A percentile compares a stretch with the other conserved stretches of the same genome.
Conservation (phyloP, 2,888 invertebrate species). For the Sinhomidia bicolor region DNA sequence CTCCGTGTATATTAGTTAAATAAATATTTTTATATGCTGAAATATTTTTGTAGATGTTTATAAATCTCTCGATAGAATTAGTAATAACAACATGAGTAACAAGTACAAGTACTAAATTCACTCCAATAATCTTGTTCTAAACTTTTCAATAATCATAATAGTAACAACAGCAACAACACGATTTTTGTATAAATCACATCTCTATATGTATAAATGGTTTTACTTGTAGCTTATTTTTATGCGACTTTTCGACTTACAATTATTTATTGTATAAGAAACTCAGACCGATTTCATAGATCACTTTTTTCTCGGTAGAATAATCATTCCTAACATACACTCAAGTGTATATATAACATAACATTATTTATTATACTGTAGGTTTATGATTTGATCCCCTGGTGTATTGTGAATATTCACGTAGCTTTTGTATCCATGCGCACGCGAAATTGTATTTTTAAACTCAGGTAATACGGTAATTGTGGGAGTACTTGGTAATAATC, state of each 20-base stretch:
- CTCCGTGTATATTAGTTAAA: no score
- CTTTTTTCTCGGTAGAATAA: conserved; percentile 9
- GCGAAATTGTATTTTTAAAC: conserved; percentile 31
- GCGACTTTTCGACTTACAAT: background rate
- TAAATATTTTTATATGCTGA: no score
- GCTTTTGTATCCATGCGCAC: background rate
- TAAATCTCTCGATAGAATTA: conserved; percentile 8
- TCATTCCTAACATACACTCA: background rate
- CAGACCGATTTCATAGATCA: conserved; percentile 33
- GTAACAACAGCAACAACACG: background rate
- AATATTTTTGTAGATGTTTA: background rate
- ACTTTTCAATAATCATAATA: background rate
- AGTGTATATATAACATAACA: background rate
- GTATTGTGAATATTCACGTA: background rate
- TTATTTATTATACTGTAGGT: background rate
- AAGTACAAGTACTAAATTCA: conserved; percentile 1
- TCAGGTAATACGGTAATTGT: conserved; percentile 36
- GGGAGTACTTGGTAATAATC: conserved; percentile 22
- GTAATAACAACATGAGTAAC: background rate
- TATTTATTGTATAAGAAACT: conserved; percentile 29
- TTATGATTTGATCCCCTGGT: conserved; percentile 4
- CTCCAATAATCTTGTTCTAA: background rate
- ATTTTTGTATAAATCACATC: conserved; percentile 27
- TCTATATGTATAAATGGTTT: background rate
- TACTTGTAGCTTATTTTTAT: background rate